Evolutionary conservation across 92 coral and sea anemone genomes (phyloP).

Genomic region (Pocillopora meandrina): DNA sequence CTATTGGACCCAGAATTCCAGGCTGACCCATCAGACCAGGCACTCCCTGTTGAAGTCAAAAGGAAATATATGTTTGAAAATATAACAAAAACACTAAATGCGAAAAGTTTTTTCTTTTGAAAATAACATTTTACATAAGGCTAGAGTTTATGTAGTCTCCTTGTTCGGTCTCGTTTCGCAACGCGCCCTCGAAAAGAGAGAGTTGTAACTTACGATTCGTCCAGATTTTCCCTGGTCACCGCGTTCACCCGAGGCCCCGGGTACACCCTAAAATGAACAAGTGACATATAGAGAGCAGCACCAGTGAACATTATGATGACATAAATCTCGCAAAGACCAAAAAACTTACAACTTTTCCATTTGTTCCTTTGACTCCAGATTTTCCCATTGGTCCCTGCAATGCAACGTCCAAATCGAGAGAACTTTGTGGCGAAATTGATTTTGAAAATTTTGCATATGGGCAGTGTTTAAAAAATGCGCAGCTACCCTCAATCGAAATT

Average conservation of each 20-base stretch:
- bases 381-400: conserved; percentile 33
- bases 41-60: neutral
- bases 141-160: too few relatives aligned
- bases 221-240: conserved; percentile 71
- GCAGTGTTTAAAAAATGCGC: too few relatives aligned
- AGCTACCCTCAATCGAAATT: too few relatives aligned
- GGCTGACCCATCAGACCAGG: conserved; percentile 25
- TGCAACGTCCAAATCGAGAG: neutral
- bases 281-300: neutral
- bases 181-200: neutral
- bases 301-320: too few relatives aligned
- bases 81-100: neutral
- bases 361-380: conserved; percentile 17
- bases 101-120: neutral
- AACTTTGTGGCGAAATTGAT: neutral
- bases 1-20: conserved; percentile 9
- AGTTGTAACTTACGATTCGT: conserved; percentile 36
- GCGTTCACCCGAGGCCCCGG: conserved; percentile 56
- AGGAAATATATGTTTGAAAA: neutral
- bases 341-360: conserved; percentile 6
- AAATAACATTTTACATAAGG: too few relatives aligned
- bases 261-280: conserved; percentile 47
- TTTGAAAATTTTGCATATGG: too few relatives aligned
- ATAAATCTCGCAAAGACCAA: neutral
- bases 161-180: too few relatives aligned